Percentiles rank a stretch among this genome's conserved stretches.
phyloP scores from a whole-genome alignment of 2,888 invertebrate genomes.

The Drosophila pegasa region DNA sequence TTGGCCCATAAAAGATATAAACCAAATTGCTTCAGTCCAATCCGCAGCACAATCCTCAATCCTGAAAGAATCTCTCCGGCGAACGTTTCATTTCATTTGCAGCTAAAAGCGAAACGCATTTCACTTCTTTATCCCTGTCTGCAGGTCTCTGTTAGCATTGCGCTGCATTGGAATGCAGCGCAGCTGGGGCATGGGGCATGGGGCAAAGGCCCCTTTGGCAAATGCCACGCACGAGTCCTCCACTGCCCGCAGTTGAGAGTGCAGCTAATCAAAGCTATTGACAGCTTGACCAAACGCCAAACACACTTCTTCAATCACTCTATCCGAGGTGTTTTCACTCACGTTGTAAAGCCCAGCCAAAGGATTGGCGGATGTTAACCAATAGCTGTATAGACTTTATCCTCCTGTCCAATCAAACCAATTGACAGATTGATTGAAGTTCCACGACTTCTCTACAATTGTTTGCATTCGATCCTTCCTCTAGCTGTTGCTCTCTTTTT shows the following conservation, averaged over 20 bases:
- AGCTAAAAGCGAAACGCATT: constrained; percentile 55
- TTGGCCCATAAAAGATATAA: constrained; percentile 61
- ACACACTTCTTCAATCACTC: constrained; percentile 4
- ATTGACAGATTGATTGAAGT: not conserved
- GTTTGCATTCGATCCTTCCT: not conserved
- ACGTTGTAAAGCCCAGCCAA: not conserved
- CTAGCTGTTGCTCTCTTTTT: not conserved
- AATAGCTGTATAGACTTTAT: constrained; percentile 26
- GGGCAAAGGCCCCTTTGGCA: constrained; percentile 2
- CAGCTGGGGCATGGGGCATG: constrained; percentile 6
- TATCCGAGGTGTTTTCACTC: not conserved
- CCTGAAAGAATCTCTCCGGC: constrained; percentile 27
- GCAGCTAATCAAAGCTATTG: constrained; percentile 61
- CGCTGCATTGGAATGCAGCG: constrained; percentile 44
- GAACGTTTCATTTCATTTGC: constrained; percentile 64
- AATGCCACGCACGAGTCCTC: not conserved
- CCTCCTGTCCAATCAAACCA: not conserved
- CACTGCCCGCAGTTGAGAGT: not conserved
- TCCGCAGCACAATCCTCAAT: constrained; percentile 22
- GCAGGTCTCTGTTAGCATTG: constrained; percentile 19
- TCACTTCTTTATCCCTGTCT: constrained; percentile 9
- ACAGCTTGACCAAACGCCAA: constrained; percentile 37
- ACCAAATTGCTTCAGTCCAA: constrained; percentile 57
- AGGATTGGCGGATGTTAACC: not conserved
- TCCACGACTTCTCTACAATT: not conserved